These are phyloP conservation scores for Mugil cephalus DNA, from an alignment of 2,113 vertebrate genomes.

Conservation along the genomic window DNA sequence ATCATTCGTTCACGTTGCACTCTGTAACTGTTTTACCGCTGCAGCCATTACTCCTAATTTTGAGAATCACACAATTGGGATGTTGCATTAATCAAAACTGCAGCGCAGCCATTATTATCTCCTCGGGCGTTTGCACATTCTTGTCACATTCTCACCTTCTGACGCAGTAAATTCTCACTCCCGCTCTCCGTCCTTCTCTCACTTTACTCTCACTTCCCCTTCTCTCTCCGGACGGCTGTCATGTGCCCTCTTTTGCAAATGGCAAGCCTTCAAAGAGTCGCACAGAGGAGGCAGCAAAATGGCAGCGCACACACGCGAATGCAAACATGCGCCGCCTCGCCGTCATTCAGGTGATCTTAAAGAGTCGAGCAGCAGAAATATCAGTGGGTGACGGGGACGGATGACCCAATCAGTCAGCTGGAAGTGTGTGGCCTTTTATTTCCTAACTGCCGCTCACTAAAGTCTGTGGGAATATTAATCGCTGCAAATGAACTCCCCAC, in stretches of 20 bases:
- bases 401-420: conserved; percentile 78
- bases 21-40: conserved; percentile 54
- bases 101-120: conserved; percentile 56
- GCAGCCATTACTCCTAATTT: conserved; percentile 71
- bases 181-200: background rate
- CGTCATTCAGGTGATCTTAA: conserved; percentile 65
- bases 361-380: conserved; percentile 66
- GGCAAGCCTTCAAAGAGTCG: conserved; percentile 61
- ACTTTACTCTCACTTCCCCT: background rate
- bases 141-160: conserved; percentile 53
- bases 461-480: conserved; percentile 77
- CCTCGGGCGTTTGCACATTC: conserved; percentile 21
- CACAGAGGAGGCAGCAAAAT: conserved; percentile 27
- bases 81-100: conserved; percentile 62
- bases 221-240: conserved; percentile 42
- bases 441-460: conserved; percentile 70
- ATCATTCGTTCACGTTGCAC: conserved; percentile 61
- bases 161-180: background rate
- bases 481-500: conserved; percentile 49
- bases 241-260: conserved; percentile 58
- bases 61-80: conserved; percentile 59
- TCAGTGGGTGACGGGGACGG: conserved; percentile 75
- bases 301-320: conserved; percentile 24
- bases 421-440: conserved; percentile 75
- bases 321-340: conserved; percentile 52